A percentile compares a stretch with the other conserved stretches of the same genome.
Conservation (phyloP, 2,797 vertebrate species). For the Acropternis orthonyx region DNA sequence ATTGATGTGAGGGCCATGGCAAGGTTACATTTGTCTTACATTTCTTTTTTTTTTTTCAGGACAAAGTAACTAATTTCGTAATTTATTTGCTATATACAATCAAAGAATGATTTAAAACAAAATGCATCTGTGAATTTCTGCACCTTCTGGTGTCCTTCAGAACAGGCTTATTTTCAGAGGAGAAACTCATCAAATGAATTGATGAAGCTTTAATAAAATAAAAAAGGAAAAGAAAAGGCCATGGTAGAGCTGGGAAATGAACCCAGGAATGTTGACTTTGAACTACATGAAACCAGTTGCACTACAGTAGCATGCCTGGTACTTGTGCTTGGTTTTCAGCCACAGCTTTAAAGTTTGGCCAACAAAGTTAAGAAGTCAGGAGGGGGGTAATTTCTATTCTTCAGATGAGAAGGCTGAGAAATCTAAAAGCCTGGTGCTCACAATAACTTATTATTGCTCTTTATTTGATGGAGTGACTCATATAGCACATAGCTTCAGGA, state of each 20-base stretch:
- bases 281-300: conserved; percentile 42
- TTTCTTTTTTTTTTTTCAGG: background rate
- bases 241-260: background rate
- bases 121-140: background rate
- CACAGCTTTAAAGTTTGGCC: conserved; percentile 61
- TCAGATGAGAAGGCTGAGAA: conserved; percentile 41
- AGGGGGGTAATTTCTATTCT: conserved; percentile 63
- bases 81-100: background rate
- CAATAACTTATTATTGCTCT: conserved; percentile 66
- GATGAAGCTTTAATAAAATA: background rate
- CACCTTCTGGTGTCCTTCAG: background rate
- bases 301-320: background rate
- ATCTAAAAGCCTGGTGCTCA: conserved; percentile 48
- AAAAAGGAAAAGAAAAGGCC: background rate
- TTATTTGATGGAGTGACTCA: conserved; percentile 67
- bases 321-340: conserved; percentile 48
- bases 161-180: background rate
- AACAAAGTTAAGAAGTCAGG: conserved; percentile 56
- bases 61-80: background rate
- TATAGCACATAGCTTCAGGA: conserved; percentile 45
- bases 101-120: background rate
- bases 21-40: background rate
- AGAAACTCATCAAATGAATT: background rate
- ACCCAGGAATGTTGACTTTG: conserved; percentile 48
- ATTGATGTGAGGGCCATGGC: background rate